Percentiles rank a stretch among this genome's conserved stretches.
phyloP scores from a whole-genome alignment of 2,797 vertebrate species.

The Poeciliopsis paucimaculata region DNA sequence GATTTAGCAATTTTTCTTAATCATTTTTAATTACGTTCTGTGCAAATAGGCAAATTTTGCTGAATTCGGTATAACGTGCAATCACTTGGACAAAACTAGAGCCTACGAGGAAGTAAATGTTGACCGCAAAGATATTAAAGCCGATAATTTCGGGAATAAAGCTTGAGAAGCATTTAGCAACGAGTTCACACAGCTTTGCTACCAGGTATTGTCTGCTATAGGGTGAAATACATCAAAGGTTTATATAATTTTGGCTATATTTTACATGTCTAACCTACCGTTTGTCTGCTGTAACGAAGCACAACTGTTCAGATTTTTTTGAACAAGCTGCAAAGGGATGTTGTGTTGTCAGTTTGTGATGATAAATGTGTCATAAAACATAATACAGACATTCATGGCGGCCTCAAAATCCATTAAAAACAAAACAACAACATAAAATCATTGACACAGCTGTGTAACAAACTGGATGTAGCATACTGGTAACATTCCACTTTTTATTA shows the following conservation, averaged over 20 bases:
- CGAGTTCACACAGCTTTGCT: neutral
- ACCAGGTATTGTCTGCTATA: neutral
- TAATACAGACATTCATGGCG: constrained; percentile 42
- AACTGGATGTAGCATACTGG: constrained; percentile 72
- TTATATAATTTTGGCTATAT: constrained; percentile 2
- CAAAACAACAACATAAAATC: constrained; percentile 51
- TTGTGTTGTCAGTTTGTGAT: constrained; percentile 28
- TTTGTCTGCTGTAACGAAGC: constrained; percentile 24
- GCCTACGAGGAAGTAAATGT: neutral
- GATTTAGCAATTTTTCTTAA: neutral
- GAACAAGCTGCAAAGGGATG: constrained; percentile 32
- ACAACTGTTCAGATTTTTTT: constrained; percentile 22
- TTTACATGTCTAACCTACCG: neutral
- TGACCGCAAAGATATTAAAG: neutral
- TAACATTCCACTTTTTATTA: constrained; percentile 82
- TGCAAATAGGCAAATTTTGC: neutral
- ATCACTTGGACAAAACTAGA: neutral
- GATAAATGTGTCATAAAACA: constrained; percentile 42
- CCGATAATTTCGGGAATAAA: neutral
- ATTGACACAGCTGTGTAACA: constrained; percentile 71
- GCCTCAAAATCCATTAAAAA: constrained; percentile 59
- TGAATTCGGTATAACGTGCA: neutral
- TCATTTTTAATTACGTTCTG: neutral
- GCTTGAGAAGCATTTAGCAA: neutral
- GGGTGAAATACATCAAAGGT: neutral